phyloP scores from a whole-genome alignment of 2,113 vertebrate species.

The Menidia beryllina region DNA sequence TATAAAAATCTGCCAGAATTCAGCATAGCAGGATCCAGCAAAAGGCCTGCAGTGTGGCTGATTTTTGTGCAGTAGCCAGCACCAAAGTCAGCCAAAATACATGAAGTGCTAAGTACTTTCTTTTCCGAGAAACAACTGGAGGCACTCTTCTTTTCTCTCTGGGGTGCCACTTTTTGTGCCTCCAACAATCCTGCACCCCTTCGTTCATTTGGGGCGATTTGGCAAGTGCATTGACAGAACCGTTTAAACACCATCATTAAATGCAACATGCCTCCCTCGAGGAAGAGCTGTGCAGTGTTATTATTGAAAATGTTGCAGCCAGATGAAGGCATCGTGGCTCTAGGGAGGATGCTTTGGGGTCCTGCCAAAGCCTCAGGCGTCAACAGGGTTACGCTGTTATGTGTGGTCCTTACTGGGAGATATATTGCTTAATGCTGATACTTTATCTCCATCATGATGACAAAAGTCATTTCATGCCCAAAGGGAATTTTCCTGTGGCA shows the following conservation, averaged over 20 bases:
- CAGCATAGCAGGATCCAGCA: neutral
- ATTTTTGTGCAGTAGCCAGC: neutral
- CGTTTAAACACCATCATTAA: conserved; percentile 75
- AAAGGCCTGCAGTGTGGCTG: neutral
- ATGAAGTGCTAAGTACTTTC: conserved; percentile 38
- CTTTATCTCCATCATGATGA: conserved; percentile 65
- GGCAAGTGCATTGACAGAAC: conserved; percentile 74
- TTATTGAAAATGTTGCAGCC: conserved; percentile 79
- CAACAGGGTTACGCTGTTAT: conserved; percentile 75
- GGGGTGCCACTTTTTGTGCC: conserved; percentile 26
- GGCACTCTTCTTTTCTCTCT: conserved; percentile 25
- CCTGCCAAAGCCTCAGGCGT: conserved; percentile 80
- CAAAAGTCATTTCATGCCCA: conserved; percentile 49
- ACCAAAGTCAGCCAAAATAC: conserved; percentile 25
- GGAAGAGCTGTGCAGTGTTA: conserved; percentile 67
- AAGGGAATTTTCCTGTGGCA: conserved; percentile 52
- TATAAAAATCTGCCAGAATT: neutral
- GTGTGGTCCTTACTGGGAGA: conserved; percentile 77
- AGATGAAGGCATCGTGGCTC: conserved; percentile 78
- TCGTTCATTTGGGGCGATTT: conserved; percentile 63
- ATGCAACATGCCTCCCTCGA: conserved; percentile 65
- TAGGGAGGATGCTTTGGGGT: conserved; percentile 74
- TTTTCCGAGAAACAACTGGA: conserved; percentile 54
- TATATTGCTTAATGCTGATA: conserved; percentile 70
- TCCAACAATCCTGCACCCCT: conserved; percentile 34